phyloP scores from a whole-genome alignment of 2,797 vertebrate species.

The Mareca strepera region DNA sequence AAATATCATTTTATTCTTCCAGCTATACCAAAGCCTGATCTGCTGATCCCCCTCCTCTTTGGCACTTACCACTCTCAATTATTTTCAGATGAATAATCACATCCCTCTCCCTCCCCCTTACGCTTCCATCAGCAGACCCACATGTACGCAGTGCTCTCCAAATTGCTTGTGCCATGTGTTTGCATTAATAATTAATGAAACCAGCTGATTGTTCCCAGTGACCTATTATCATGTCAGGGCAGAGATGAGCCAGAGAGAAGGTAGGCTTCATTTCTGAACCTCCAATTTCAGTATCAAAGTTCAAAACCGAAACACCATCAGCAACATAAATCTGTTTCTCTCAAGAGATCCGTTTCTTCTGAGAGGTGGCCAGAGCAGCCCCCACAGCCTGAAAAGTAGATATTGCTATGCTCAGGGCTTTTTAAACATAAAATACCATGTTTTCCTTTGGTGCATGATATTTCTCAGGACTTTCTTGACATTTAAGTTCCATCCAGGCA shows the following conservation, averaged over 20 bases:
- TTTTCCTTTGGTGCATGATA: not conserved
- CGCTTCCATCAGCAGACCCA: constrained; percentile 10
- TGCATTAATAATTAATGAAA: constrained; percentile 64
- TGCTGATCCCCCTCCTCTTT: not conserved
- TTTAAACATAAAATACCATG: not conserved
- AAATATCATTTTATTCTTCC: not conserved
- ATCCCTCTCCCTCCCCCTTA: not conserved
- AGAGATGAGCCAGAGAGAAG: constrained; percentile 19
- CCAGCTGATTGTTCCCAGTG: constrained; percentile 41
- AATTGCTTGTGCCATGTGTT: constrained; percentile 57
- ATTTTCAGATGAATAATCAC: constrained; percentile 22
- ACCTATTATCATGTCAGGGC: constrained; percentile 44
- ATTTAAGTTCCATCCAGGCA: constrained; percentile 6
- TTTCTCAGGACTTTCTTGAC: constrained; percentile 27
- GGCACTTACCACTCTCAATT: not conserved
- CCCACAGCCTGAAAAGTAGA: not conserved
- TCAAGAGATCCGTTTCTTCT: not conserved
- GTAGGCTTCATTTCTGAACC: constrained; percentile 5
- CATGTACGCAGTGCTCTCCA: not conserved
- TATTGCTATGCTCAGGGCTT: not conserved
- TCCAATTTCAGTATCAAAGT: constrained; percentile 40
- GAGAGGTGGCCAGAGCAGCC: not conserved
- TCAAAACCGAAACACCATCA: constrained; percentile 29
- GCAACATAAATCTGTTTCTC: constrained; percentile 4
- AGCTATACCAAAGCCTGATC: not conserved